Evolutionary conservation across 2,888 invertebrate species (phyloP).

Genomic region (Saturnia japonica): DNA sequence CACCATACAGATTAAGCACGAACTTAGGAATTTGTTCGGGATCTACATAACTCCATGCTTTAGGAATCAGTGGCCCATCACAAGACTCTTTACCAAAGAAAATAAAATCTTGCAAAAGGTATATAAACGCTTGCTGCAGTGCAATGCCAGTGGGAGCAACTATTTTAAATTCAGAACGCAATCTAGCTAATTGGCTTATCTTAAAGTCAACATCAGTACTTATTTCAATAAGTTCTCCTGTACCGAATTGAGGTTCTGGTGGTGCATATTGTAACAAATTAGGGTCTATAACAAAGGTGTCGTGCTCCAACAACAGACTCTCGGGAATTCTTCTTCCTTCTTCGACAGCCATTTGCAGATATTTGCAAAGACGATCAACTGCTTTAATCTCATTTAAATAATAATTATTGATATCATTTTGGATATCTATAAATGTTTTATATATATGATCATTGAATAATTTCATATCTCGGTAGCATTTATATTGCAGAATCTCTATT

Average conservation of each 20-base stretch:
- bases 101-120: slow-evolving; percentile 77
- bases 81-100: slow-evolving; percentile 72
- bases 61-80: slow-evolving; percentile 57
- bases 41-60: slow-evolving; percentile 67
- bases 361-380: slow-evolving; percentile 77
- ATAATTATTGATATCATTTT: slow-evolving; percentile 70
- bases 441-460: slow-evolving; percentile 66
- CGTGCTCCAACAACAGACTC: slow-evolving; percentile 71
- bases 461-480: slow-evolving; percentile 69
- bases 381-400: slow-evolving; percentile 69
- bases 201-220: slow-evolving; percentile 57
- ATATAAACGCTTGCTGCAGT: slow-evolving; percentile 74
- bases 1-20: slow-evolving; percentile 76
- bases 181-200: slow-evolving; percentile 59
- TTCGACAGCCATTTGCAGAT: slow-evolving; percentile 79
- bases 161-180: slow-evolving; percentile 65
- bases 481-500: slow-evolving; percentile 59
- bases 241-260: slow-evolving; percentile 35
- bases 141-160: slow-evolving; percentile 67
- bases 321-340: slow-evolving; percentile 69
- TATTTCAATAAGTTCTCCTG: slow-evolving; percentile 42
- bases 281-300: slow-evolving; percentile 74
- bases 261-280: slow-evolving; percentile 64
- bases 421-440: slow-evolving; percentile 70
- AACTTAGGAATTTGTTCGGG: slow-evolving; percentile 69